Evolutionary conservation across 2,797 vertebrate genomes (phyloP).

Genomic region (Falco concolor): DNA sequence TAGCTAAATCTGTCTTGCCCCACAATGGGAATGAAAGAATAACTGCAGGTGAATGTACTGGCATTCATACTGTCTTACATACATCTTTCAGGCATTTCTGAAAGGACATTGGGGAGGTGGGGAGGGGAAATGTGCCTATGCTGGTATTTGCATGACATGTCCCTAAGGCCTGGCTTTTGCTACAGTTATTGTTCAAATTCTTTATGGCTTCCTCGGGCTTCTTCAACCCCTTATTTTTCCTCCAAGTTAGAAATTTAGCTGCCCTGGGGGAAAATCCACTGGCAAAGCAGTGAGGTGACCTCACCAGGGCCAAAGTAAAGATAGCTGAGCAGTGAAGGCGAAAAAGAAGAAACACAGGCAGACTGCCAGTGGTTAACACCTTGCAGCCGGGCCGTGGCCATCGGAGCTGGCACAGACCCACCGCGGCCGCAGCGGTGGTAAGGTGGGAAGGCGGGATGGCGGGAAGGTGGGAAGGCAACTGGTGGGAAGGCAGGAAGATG

Average conservation of each 20-base stretch:
- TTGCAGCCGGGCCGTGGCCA: not conserved
- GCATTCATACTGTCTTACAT: not conserved
- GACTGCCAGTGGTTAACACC: accelerated
- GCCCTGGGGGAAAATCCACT: not conserved
- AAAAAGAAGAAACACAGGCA: not conserved
- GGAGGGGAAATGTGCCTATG: not conserved
- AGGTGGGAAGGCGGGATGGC: too few relatives aligned
- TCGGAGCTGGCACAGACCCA: too few relatives aligned
- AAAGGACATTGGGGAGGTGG: not conserved
- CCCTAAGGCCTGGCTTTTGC: not conserved
- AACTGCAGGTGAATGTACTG: not conserved
- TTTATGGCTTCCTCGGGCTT: not conserved
- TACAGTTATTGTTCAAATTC: not conserved
- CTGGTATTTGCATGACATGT: not conserved
- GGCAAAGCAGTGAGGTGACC: not conserved
- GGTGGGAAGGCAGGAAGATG: too few relatives aligned
- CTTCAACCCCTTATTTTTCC: not conserved
- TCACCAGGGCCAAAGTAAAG: not conserved
- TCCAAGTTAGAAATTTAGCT: not conserved
- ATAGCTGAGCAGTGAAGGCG: not conserved
- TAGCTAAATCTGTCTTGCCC: not conserved
- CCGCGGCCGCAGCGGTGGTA: too few relatives aligned
- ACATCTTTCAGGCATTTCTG: not conserved
- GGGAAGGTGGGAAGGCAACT: too few relatives aligned
- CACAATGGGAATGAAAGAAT: not conserved